Evolutionary conservation across 2,888 invertebrate genomes (phyloP), one percentile per base, ranked within the genome.

Genomic region (Cryptocephalus primarius): DNA sequence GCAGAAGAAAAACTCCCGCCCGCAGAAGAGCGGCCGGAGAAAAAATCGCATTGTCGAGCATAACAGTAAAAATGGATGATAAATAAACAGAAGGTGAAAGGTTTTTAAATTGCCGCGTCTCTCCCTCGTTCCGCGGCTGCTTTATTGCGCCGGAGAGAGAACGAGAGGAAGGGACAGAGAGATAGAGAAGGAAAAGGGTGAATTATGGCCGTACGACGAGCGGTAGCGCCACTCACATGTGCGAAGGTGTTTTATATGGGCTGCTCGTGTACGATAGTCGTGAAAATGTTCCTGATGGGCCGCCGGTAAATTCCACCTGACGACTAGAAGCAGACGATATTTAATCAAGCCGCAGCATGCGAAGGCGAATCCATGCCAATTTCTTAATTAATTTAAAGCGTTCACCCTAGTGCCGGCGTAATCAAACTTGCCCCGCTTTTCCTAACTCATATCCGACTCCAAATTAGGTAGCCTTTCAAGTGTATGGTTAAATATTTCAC

Each of bases 201-300:
- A 63, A 52, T 61, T 62, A 61, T 60, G 51, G 57, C 49, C 46
- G 48, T 54, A 58, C 57, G 57, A 45, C 48, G 54, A 60, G 60
- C 58, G 55, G 63, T 63, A 61, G 61, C 62, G 60, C 60, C 61
- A 58, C 60, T 59, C 59, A 57, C 62, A 60, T 62, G 61, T 62
- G 63, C 61, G 57, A 60, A 62, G 61, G 63, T 63, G 63, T 62
- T 61, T 61, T 62, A 52, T 54, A 61, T 53, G 61, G 55, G 53
- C 55, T 54, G 55, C 55, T 60, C 55, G 57, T 57, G 56, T 55
- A 55, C 54, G 55, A 57, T 58, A 54, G 48, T 54, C 55, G 48
- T 53, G 55, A 52, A 54, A 53, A 12, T 36, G 12, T 11, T 11
- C 12, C 11, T 50, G 46, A 34, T 14, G 2, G 34, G 39, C 33